phyloP scores from a whole-genome alignment of 2,797 vertebrate genomes.

The Heliangelus exortis region DNA sequence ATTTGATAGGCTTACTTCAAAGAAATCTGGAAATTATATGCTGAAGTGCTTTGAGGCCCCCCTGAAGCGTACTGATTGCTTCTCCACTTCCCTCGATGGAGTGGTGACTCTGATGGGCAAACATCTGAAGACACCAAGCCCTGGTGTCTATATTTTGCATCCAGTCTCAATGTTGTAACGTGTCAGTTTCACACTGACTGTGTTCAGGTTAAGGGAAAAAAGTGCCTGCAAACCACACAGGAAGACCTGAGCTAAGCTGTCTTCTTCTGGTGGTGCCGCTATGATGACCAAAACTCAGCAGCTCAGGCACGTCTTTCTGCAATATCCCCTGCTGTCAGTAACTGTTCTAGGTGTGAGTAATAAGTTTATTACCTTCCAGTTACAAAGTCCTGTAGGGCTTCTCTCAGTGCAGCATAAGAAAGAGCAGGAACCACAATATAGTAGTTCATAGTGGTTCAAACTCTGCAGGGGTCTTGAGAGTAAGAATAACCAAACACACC shows the following conservation, averaged over 20 bases:
- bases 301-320: not conserved
- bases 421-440: not conserved
- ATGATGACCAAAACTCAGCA: not conserved
- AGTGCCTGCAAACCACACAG: accelerated
- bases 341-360: not conserved
- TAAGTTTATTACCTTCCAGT: not conserved
- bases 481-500: not conserved
- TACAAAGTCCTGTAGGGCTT: not conserved
- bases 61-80: not conserved
- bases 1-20: not conserved
- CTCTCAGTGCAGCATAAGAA: not conserved
- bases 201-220: not conserved
- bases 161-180: accelerated
- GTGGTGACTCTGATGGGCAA: accelerated
- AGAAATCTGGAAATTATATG: not conserved
- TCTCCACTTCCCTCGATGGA: not conserved
- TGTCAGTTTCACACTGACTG: not conserved
- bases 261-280: not conserved
- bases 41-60: not conserved
- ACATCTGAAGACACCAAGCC: not conserved
- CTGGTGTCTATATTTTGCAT: not conserved
- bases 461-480: not conserved
- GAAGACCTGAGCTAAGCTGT: not conserved
- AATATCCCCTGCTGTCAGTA: not conserved
- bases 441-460: not conserved